Conservation (phyloP, 2,888 invertebrate genomes). For the Rhogogaster chlorosoma region DNA sequence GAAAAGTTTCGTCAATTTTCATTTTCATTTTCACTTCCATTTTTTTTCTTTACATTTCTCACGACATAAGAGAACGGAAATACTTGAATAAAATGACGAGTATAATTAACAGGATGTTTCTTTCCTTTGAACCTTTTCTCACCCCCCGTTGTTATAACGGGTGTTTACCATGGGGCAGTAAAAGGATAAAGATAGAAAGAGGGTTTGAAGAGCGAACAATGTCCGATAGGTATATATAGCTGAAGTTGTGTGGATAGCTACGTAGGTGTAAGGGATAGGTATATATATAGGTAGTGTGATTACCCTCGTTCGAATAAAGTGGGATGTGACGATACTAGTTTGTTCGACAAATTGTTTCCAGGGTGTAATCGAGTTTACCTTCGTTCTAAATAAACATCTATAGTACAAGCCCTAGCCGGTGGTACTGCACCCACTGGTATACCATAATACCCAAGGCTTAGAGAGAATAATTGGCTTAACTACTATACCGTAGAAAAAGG, state of each 20-base stretch:
- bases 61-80: not conserved
- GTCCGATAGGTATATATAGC: no score
- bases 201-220: not conserved
- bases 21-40: not conserved
- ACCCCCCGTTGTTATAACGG: not conserved
- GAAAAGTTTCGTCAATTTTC: not conserved
- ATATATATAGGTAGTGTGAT: not conserved
- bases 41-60: not conserved
- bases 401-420: not conserved
- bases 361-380: slow-evolving; percentile 16
- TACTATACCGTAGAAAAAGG: slow-evolving; percentile 5
- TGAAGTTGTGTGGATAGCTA: not conserved
- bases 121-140: not conserved
- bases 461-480: slow-evolving; percentile 33
- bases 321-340: not conserved
- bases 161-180: not conserved
- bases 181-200: not conserved
- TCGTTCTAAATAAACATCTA: slow-evolving; percentile 1
- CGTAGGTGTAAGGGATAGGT: not conserved
- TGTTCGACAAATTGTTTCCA: slow-evolving; percentile 26
- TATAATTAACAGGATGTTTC: not conserved
- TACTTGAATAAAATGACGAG: not conserved
- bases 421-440: not conserved
- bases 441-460: not conserved
- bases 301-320: slow-evolving; percentile 22